phyloP scores from a whole-genome alignment of 2,888 invertebrate species.

The Anticlea derivata region DNA sequence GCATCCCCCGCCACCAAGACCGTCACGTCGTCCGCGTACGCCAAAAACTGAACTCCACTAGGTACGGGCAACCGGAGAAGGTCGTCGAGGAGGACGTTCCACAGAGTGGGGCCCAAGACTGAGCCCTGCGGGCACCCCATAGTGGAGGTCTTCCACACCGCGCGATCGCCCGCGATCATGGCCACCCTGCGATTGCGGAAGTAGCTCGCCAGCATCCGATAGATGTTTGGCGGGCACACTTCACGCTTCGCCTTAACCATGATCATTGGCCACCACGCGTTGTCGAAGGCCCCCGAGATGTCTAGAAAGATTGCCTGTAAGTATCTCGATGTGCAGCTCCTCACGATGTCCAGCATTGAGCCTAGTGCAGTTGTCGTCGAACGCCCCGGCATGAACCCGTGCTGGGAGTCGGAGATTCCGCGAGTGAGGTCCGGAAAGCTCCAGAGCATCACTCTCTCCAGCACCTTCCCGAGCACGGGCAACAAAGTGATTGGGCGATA shows the following conservation, averaged over 20 bases:
- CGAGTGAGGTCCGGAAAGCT: background rate
- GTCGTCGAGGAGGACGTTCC: conserved; percentile 42
- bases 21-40: too few relatives aligned
- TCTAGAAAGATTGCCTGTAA: conserved; percentile 1
- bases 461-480: background rate
- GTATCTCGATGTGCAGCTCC: too few relatives aligned
- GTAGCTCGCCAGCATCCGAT: conserved; percentile 36
- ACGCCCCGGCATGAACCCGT: background rate
- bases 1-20: conserved; percentile 21
- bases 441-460: background rate
- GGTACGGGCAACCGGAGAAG: conserved; percentile 31
- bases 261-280: too few relatives aligned
- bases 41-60: too few relatives aligned
- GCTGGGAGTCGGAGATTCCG: background rate
- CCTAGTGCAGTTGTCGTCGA: conserved; percentile 1
- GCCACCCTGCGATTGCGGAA: too few relatives aligned
- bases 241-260: too few relatives aligned
- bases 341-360: background rate
- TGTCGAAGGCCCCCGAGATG: too few relatives aligned
- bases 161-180: too few relatives aligned
- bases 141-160: too few relatives aligned
- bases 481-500: too few relatives aligned
- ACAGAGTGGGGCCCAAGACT: conserved; percentile 32
- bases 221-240: conserved; percentile 40
- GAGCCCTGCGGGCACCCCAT: conserved; percentile 44